Base-by-base conservation (phyloP, 2,888 invertebrate genomes). In the Caenorhabditis imperialis region DNA sequence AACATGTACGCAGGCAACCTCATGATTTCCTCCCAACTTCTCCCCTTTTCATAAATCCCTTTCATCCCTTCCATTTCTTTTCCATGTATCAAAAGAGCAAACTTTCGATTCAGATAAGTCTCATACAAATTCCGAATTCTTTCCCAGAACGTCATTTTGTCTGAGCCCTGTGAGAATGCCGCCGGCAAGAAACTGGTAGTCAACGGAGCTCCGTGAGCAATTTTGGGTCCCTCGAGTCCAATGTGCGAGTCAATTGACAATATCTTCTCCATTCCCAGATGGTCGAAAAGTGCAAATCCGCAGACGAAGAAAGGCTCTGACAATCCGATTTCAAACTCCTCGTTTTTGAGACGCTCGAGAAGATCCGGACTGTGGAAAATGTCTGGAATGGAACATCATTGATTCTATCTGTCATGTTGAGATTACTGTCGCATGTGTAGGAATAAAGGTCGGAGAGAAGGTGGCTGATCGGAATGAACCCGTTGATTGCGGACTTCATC, bases 301-400 rank as follows among this genome's bases (percentile, higher is more conserved):
- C 83, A 83, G 8, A 70, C 57, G 23, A 70, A 62, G 38, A 82
- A 72, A 1, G 79, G 75, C 58, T 83, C 81, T 3, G 77, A 69
- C 7, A 83, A 57, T 22, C 75, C 82, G 27, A 81, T 71, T 23
- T 83, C 81, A 40, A 78, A 83, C 16, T 79, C 67, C 37, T 81
- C 73, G 8, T 37, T 50, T 37, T 62, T 71, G 3, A 83, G 35
- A n/a, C 67, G 37, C 20, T 78, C 61, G 16, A 83, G 48, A 1
- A 82, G 73, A 38, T 70, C 62, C 38, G 55, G 45, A 37, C 67
- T 58, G 33, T 72, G 55, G 37, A 81, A 55, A 18, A 77, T 27
- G 23, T 74, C 75, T 79, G 62, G 55, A 72, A 67, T 30, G 10
- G 30, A 10, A 30, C 6, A 12, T 30, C n/a, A n/a, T 12, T 27